A percentile compares a stretch with the other conserved stretches of the same genome.
Evolutionary conservation across 92 coral and sea anemone species (phyloP).

Genomic region (Diadumene lineata): DNA sequence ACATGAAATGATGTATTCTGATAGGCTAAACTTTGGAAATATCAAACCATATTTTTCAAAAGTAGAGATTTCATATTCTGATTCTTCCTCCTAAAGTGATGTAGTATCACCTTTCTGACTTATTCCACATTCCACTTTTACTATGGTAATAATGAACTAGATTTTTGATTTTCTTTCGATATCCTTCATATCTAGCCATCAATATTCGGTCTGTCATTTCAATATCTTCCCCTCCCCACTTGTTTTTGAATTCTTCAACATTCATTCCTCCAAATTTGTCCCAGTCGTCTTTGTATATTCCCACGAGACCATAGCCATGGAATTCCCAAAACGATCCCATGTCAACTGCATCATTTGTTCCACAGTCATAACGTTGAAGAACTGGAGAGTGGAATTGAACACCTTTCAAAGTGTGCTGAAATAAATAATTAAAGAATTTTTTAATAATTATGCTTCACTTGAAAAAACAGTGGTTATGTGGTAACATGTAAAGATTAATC

Average conservation of each 20-base stretch:
- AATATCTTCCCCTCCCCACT: slow-evolving; percentile 98
- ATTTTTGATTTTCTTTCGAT: slow-evolving; percentile 69
- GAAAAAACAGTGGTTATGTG: too few species aligned
- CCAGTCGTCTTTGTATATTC: slow-evolving; percentile 93
- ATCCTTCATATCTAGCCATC: slow-evolving; percentile 72
- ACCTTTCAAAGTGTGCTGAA: slow-evolving; percentile 76
- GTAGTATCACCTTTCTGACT: not conserved
- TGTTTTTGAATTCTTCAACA: slow-evolving; percentile 58
- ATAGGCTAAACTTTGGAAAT: too few species aligned
- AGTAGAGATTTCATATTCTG: too few species aligned
- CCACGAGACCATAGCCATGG: slow-evolving; percentile 79
- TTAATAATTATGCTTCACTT: too few species aligned
- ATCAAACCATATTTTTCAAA: too few species aligned
- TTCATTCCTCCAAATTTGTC: slow-evolving; percentile 95
- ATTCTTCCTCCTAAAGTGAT: too few species aligned
- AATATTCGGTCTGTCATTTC: slow-evolving; percentile 86
- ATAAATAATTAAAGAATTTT: not conserved
- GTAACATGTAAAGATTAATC: too few species aligned
- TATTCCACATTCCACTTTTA: slow-evolving; percentile 86
- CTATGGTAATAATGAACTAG: slow-evolving; percentile 83
- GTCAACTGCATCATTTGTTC: slow-evolving; percentile 45
- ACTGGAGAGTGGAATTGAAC: slow-evolving; percentile 65
- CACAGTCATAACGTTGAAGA: slow-evolving; percentile 73
- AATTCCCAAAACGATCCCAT: slow-evolving; percentile 81
- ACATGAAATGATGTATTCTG: too few species aligned